phyloP scores from a whole-genome alignment of 2,797 vertebrate species.

The Clamator glandarius region DNA sequence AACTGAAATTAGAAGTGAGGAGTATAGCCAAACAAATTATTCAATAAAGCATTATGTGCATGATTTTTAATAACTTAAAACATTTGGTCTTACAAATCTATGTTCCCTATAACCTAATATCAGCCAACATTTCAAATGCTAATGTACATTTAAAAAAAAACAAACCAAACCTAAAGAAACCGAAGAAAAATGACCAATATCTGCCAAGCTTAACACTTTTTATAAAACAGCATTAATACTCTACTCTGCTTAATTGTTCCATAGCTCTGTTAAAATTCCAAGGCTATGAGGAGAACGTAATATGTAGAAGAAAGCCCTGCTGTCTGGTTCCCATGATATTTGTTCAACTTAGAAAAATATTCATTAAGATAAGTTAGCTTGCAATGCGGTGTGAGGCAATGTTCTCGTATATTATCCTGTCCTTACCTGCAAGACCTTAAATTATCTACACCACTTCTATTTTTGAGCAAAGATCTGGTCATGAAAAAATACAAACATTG shows the following conservation, averaged over 20 bases:
- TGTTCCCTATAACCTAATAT: neutral
- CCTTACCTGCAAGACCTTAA: neutral
- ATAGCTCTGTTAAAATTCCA: conserved; percentile 31
- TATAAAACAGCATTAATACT: conserved; percentile 45
- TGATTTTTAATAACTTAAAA: neutral
- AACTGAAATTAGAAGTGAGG: neutral
- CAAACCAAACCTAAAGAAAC: too few relatives aligned
- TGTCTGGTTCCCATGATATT: neutral
- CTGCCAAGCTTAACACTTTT: conserved; percentile 33
- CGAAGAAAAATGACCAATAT: neutral
- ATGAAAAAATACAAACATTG: neutral
- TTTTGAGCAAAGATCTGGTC: neutral
- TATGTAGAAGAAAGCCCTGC: conserved; percentile 11
- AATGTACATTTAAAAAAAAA: neutral
- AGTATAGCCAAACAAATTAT: neutral
- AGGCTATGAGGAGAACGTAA: neutral
- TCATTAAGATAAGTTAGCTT: neutral
- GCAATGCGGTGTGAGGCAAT: neutral
- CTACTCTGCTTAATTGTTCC: conserved; percentile 53
- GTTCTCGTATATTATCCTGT: neutral
- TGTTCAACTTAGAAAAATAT: neutral
- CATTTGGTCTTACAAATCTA: neutral
- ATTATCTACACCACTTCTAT: neutral
- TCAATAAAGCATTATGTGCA: neutral
- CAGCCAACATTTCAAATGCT: neutral